Percentiles rank a stretch among this genome's conserved stretches.
Evolutionary conservation across 2,888 invertebrate genomes (phyloP).

Genomic region (Epirrhoe tristata): DNA sequence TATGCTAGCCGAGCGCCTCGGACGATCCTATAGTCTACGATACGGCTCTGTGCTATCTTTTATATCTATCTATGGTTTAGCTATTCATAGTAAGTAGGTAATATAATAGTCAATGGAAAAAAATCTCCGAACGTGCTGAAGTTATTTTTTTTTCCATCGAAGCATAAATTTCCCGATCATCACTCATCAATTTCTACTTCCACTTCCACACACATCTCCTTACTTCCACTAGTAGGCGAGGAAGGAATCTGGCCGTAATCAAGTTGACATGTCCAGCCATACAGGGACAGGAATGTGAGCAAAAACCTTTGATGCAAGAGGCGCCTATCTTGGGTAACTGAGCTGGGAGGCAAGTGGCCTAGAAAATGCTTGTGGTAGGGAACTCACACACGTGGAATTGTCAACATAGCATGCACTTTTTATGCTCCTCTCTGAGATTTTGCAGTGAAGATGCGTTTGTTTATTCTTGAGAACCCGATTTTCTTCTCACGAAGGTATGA

Average conservation of each 20-base stretch:
- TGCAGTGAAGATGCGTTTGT: not conserved
- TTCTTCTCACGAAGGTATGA: not conserved
- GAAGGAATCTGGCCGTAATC: slow-evolving; percentile 22
- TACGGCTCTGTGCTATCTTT: no score
- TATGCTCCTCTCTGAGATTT: not conserved
- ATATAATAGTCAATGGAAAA: no score
- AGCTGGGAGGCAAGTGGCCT: slow-evolving; percentile 18
- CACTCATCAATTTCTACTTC: not conserved
- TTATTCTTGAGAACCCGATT: slow-evolving; percentile 1
- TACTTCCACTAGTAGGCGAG: slow-evolving; percentile 9
- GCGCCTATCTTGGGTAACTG: slow-evolving; percentile 20
- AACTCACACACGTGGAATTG: slow-evolving; percentile 6
- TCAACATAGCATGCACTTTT: not conserved
- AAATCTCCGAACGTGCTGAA: no score
- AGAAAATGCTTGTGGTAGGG: slow-evolving; percentile 20
- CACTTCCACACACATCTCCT: not conserved
- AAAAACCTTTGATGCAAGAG: slow-evolving; percentile 32
- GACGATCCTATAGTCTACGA: no score
- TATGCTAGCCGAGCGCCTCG: no score
- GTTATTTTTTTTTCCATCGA: no score
- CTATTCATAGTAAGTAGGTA: no score
- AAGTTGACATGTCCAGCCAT: slow-evolving; percentile 18
- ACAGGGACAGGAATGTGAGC: slow-evolving; percentile 18
- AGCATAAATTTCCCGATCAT: not conserved
- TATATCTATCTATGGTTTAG: no score